Evolutionary conservation across 2,888 invertebrate species (phyloP).

Genomic region (Steinernema hermaphroditum): DNA sequence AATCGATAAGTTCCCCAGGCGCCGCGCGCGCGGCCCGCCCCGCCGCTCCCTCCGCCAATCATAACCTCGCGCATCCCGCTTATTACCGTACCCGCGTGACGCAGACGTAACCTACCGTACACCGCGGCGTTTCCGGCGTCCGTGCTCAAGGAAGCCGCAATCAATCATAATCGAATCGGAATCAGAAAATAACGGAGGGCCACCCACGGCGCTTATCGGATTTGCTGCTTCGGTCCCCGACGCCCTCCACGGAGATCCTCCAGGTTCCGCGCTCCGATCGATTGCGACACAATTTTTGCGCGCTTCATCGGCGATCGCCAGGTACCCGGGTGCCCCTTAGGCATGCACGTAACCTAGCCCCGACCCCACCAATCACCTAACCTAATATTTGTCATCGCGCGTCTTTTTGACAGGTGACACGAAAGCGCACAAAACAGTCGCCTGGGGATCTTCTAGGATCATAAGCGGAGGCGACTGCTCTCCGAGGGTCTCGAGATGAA

Average conservation of each 20-base stretch:
- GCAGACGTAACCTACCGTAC: conserved; percentile 10
- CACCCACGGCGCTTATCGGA: conserved; percentile 16
- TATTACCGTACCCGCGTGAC: conserved; percentile 23
- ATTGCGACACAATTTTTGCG: conserved; percentile 31
- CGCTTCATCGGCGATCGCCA: conserved; percentile 14
- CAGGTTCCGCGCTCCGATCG: conserved; percentile 3
- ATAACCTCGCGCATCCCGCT: conserved; percentile 7
- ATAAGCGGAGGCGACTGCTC: not conserved
- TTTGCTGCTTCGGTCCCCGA: not conserved
- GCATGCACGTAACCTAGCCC: conserved; percentile 30
- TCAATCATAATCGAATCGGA: conserved; percentile 27
- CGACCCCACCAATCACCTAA: conserved; percentile 27
- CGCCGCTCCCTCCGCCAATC: conserved; percentile 17
- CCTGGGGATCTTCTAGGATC: too few species aligned
- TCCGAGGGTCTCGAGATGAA: conserved; percentile 12
- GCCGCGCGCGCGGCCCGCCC: conserved; percentile 18
- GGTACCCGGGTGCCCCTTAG: conserved; percentile 22
- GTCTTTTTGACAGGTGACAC: conserved; percentile 30
- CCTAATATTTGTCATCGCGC: conserved; percentile 28
- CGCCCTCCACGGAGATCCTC: not conserved
- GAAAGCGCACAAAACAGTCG: not conserved
- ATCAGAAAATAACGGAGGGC: conserved; percentile 20
- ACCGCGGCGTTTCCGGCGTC: conserved; percentile 4
- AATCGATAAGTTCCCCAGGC: conserved; percentile 19
- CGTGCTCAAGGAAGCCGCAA: too few species aligned